These are phyloP conservation scores for Morone saxatilis DNA, from an alignment of 2,113 vertebrate species.

Conservation along the genomic window DNA sequence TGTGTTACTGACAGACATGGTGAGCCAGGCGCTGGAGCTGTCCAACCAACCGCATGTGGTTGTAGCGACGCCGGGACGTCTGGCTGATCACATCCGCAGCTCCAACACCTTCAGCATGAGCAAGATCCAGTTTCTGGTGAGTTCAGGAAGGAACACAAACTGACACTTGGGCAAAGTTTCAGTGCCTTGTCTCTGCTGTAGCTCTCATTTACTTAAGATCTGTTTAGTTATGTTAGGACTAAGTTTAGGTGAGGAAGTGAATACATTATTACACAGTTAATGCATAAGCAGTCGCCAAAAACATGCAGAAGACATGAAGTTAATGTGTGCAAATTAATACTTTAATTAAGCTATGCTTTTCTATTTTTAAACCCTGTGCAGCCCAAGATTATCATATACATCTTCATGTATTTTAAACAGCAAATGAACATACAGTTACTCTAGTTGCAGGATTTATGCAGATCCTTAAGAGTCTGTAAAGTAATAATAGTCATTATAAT, in stretches of 20 bases:
- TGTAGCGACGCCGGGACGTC: slow-evolving; percentile 91
- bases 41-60: slow-evolving; percentile 93
- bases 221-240: background rate
- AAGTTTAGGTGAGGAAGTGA: background rate
- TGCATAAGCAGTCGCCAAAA: too few relatives aligned
- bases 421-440: too few relatives aligned
- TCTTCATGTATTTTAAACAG: too few relatives aligned
- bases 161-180: background rate
- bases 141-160: slow-evolving; percentile 6
- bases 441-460: too few relatives aligned
- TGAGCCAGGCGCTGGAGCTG: slow-evolving; percentile 90
- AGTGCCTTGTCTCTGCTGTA: background rate
- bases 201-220: background rate
- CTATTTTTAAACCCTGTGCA: too few relatives aligned
- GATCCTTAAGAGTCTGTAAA: too few relatives aligned
- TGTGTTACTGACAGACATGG: slow-evolving; percentile 88
- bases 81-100: slow-evolving; percentile 95
- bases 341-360: too few relatives aligned
- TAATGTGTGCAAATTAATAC: background rate
- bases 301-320: too few relatives aligned
- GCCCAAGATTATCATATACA: too few relatives aligned
- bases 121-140: slow-evolving; percentile 90
- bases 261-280: too few relatives aligned
- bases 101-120: slow-evolving; percentile 91
- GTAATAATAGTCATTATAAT: too few relatives aligned